Evolutionary conservation across 2,797 vertebrate species (phyloP).

Genomic region (Fringilla coelebs): DNA sequence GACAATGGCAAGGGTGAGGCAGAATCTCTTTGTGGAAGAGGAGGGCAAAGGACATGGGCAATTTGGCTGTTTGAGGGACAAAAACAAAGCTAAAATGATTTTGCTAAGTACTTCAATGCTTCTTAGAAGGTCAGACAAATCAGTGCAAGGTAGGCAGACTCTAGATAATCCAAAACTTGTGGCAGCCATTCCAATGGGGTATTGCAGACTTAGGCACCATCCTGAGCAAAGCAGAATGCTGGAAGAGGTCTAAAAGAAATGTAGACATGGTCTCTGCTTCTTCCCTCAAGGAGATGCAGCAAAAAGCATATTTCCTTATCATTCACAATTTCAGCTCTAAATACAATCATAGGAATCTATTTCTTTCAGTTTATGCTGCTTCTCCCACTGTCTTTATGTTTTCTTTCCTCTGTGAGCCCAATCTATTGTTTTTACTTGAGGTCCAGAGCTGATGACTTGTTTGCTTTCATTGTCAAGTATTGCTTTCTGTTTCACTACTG

Average conservation of each 20-base stretch:
- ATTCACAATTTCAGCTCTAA: not conserved
- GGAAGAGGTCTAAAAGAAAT: not conserved
- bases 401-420: not conserved
- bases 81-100: not conserved
- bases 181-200: not conserved
- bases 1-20: not conserved
- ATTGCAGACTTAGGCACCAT: not conserved
- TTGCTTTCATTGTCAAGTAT: constrained; percentile 41
- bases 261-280: not conserved
- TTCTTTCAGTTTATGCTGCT: not conserved
- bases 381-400: not conserved
- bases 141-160: not conserved
- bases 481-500: not conserved
- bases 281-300: not conserved
- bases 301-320: not conserved
- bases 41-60: not conserved
- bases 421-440: constrained; percentile 3
- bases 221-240: not conserved
- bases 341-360: not conserved
- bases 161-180: not conserved
- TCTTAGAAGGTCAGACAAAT: not conserved
- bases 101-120: not conserved
- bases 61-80: not conserved
- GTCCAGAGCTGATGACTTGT: constrained; percentile 23
- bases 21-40: not conserved